A percentile compares a stretch with the other conserved stretches of the same genome.
These are phyloP conservation scores for Urocolius indicus DNA, from an alignment of 2,113 vertebrate genomes.

Conservation along the genomic window DNA sequence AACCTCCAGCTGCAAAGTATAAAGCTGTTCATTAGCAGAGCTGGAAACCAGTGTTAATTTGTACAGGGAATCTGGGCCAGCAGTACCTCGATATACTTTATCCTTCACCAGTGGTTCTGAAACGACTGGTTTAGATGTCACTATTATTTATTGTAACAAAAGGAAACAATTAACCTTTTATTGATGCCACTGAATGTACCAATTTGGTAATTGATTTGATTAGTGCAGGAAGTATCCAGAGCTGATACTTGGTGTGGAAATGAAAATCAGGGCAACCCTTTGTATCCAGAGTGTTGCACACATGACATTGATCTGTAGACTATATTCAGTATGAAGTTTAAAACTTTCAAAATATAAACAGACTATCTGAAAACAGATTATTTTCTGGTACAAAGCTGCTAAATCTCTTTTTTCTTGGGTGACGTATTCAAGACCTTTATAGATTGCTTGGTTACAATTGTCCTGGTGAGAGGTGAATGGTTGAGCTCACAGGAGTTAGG, in stretches of 20 bases:
- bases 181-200: background rate
- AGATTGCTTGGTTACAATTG: background rate
- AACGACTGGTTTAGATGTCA: background rate
- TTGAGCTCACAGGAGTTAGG: background rate
- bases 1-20: constrained; percentile 54
- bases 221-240: background rate
- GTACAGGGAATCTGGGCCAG: constrained; percentile 33
- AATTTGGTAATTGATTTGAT: background rate
- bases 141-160: background rate
- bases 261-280: background rate
- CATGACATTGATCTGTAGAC: accelerated
- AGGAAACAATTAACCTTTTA: background rate
- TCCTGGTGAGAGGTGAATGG: background rate
- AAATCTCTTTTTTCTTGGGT: background rate
- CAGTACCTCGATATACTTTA: background rate
- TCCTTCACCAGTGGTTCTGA: constrained; percentile 15
- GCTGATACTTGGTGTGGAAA: background rate
- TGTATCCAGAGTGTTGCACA: background rate
- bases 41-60: constrained; percentile 56
- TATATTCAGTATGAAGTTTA: background rate
- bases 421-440: background rate
- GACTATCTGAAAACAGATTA: background rate
- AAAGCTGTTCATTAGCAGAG: constrained; percentile 49
- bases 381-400: background rate
- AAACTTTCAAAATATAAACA: background rate